A percentile compares a stretch with the other conserved stretches of the same genome.
Evolutionary conservation across 2,797 vertebrate species (phyloP).

Genomic region (Denticeps clupeoides): DNA sequence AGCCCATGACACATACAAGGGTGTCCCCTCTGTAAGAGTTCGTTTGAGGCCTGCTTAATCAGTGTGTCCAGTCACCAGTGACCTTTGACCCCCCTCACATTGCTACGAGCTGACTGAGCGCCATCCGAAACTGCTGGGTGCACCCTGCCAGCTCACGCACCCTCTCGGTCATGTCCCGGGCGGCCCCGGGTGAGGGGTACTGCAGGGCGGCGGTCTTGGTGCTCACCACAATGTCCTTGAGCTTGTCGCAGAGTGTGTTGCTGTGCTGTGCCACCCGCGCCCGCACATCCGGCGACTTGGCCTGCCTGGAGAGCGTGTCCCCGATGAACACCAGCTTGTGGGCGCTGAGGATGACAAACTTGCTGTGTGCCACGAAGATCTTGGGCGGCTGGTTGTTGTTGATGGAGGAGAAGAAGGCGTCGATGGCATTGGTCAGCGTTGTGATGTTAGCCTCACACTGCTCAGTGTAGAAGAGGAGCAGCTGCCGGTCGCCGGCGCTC

Average conservation of each 20-base stretch:
- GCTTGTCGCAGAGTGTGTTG: conserved; percentile 86
- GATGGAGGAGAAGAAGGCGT: conserved; percentile 83
- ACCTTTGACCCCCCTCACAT: conserved; percentile 55
- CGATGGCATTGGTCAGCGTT: conserved; percentile 81
- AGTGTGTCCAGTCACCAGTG: conserved; percentile 11
- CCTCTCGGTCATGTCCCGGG: conserved; percentile 84
- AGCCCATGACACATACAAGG: conserved; percentile 12
- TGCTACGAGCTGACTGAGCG: conserved; percentile 76
- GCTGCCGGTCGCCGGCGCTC: conserved; percentile 76
- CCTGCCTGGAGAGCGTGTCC: conserved; percentile 88
- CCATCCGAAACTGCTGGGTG: conserved; percentile 86
- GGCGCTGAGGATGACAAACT: conserved; percentile 90
- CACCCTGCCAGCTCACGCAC: conserved; percentile 80
- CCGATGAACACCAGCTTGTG: conserved; percentile 97
- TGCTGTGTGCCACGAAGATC: conserved; percentile 94
- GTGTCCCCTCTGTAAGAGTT: conserved; percentile 15
- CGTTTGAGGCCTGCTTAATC: conserved; percentile 10
- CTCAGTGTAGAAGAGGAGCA: conserved; percentile 94
- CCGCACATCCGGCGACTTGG: conserved; percentile 77
- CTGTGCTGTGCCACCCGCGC: conserved; percentile 83
- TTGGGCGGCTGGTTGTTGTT: conserved; percentile 88
- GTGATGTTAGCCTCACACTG: conserved; percentile 89
- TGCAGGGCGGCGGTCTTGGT: conserved; percentile 87
- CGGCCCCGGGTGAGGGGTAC: conserved; percentile 74
- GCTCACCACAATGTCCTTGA: conserved; percentile 87